Evolutionary conservation across 2,113 vertebrate genomes (phyloP).

Genomic region (Tauraco erythrolophus): DNA sequence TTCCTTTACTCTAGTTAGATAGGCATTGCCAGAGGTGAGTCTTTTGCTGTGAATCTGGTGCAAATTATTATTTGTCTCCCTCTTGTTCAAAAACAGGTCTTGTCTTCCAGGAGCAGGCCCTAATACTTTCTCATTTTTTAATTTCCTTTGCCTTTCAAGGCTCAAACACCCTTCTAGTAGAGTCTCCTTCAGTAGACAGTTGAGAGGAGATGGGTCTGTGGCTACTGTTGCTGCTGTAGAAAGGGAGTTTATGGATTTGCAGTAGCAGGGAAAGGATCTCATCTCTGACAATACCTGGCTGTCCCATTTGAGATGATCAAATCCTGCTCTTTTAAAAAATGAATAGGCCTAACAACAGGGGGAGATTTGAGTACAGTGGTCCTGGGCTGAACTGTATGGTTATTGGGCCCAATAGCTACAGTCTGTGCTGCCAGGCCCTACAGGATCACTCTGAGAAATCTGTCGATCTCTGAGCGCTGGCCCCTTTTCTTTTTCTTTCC

Average conservation of each 20-base stretch:
- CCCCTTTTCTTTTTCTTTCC: neutral
- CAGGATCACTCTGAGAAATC: neutral
- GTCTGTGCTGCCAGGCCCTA: neutral
- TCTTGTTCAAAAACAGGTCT: neutral
- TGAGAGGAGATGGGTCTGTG: neutral
- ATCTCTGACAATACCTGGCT: neutral
- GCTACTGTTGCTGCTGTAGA: neutral
- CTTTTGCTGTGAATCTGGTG: neutral
- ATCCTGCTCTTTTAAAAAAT: neutral
- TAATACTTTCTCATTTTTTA: neutral
- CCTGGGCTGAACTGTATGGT: neutral
- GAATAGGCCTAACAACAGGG: accelerated
- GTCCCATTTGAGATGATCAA: neutral
- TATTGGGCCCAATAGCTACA: neutral
- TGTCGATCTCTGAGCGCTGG: neutral
- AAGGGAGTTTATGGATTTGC: neutral
- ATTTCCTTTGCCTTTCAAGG: neutral
- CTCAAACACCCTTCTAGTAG: neutral
- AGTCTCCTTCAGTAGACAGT: neutral
- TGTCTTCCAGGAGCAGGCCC: neutral
- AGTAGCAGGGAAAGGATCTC: neutral
- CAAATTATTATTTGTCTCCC: neutral
- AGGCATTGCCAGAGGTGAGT: neutral
- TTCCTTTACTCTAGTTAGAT: neutral
- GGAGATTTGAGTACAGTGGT: neutral